These are phyloP conservation scores for Drosophila barbarae DNA, from an alignment of 2,888 invertebrate species.

Conservation along the genomic window DNA sequence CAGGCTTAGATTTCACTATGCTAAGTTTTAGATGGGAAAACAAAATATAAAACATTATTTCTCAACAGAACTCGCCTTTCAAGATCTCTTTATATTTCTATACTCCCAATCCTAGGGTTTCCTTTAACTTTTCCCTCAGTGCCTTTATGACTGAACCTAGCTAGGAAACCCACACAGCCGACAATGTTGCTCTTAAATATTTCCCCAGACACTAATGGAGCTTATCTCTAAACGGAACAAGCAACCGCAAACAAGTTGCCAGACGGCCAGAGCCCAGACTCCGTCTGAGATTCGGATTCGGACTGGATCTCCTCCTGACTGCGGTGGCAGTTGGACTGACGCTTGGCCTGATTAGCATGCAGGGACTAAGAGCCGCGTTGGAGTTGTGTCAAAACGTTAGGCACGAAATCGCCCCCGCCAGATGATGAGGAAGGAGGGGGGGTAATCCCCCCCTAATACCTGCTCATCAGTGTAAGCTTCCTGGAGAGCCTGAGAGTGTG, in stretches of 20 bases:
- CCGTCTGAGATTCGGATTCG: constrained; percentile 22
- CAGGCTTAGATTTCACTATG: no score
- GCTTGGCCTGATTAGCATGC: constrained; percentile 68
- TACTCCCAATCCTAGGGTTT: neutral
- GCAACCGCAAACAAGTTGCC: constrained; percentile 73
- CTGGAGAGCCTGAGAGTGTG: constrained; percentile 53
- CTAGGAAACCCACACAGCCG: constrained; percentile 38
- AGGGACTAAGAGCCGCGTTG: constrained; percentile 48
- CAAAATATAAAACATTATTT: no score
- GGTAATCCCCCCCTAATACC: neutral
- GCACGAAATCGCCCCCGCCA: constrained; percentile 40
- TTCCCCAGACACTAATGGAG: constrained; percentile 79
- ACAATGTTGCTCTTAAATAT: constrained; percentile 76
- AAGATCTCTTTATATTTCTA: neutral
- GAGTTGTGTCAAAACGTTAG: constrained; percentile 59
- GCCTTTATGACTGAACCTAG: constrained; percentile 17
- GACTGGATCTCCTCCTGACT: constrained; percentile 25
- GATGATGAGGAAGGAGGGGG: no score
- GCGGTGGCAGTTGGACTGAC: constrained; percentile 42
- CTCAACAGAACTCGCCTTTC: no score
- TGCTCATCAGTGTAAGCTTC: constrained; percentile 25
- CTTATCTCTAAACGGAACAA: constrained; percentile 78
- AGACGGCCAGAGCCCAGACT: constrained; percentile 23
- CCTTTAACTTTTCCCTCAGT: constrained; percentile 19
- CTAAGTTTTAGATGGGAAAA: no score